Evolutionary conservation across 1,140 invertebrate species (phyloP).

Genomic region (Stegodyphus dumicola): DNA sequence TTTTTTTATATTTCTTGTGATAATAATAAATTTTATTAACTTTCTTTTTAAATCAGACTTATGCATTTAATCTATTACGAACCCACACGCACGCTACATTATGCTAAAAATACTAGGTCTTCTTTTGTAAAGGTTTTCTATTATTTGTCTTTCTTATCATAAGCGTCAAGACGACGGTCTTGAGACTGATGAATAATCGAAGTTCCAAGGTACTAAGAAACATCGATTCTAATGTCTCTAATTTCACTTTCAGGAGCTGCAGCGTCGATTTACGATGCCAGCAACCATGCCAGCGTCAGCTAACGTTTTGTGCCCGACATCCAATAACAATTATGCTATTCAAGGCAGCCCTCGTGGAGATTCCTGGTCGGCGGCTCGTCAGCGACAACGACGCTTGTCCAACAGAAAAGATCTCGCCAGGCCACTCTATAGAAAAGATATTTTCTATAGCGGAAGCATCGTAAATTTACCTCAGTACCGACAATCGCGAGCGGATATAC

Average conservation of each 20-base stretch:
- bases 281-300: conserved; percentile 30
- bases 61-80: too few species aligned
- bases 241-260: conserved; percentile 30
- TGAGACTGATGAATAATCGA: too few species aligned
- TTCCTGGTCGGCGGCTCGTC: conserved; percentile 18
- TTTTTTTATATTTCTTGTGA: too few species aligned
- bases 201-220: too few species aligned
- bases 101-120: too few species aligned
- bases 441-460: conserved; percentile 97
- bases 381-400: conserved; percentile 14
- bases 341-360: conserved; percentile 1
- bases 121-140: too few species aligned
- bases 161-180: too few species aligned
- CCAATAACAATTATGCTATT: conserved; percentile 30
- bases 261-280: conserved; percentile 51
- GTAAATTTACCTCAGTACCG: conserved; percentile 87
- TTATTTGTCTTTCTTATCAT: too few species aligned
- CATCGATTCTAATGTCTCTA: background rate
- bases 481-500: conserved; percentile 90
- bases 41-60: too few species aligned
- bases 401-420: conserved; percentile 76
- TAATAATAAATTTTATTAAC: too few species aligned
- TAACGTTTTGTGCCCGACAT: conserved; percentile 5
- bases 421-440: conserved; percentile 95
- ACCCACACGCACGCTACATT: too few species aligned